A percentile compares a stretch with the other conserved stretches of the same genome.
These are phyloP conservation scores for Saccostrea glomerata DNA, from an alignment of 1,140 invertebrate genomes.

Conservation along the genomic window DNA sequence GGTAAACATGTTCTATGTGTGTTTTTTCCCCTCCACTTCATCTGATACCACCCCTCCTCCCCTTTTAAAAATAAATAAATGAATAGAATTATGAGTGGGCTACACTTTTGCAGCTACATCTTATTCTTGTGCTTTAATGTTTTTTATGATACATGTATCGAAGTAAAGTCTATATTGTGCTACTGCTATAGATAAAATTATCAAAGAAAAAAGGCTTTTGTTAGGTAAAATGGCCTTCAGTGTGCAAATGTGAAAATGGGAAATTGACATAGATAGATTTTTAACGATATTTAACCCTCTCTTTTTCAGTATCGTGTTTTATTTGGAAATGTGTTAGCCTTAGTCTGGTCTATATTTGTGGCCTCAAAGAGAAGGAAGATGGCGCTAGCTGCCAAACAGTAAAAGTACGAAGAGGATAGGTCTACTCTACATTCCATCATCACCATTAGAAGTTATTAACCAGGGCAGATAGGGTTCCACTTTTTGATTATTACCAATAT, in stretches of 20 bases:
- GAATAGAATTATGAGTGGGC: no score
- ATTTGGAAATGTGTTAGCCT: slow-evolving; percentile 69
- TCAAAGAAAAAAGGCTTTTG: no score
- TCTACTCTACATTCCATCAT: not conserved
- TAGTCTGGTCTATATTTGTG: slow-evolving; percentile 71
- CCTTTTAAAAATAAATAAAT: no score
- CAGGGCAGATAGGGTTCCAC: not conserved
- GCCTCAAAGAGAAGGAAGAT: slow-evolving; percentile 66
- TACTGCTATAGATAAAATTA: not conserved
- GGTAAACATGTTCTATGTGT: slow-evolving; percentile 57
- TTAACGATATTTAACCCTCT: no score
- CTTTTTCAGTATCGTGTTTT: slow-evolving; percentile 73
- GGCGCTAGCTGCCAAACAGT: slow-evolving; percentile 15
- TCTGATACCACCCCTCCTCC: no score
- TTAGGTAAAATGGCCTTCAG: no score
- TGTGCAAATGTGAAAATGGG: no score
- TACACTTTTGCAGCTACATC: not conserved
- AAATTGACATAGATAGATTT: no score
- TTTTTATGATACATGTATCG: not conserved
- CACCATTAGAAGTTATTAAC: not conserved
- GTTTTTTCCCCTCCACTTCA: no score
- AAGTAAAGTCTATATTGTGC: not conserved
- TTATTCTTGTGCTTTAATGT: not conserved
- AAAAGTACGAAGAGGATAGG: not conserved
- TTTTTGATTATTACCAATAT: not conserved